Conservation (phyloP, 2,797 vertebrate species). For the Sibirionetta formosa region DNA sequence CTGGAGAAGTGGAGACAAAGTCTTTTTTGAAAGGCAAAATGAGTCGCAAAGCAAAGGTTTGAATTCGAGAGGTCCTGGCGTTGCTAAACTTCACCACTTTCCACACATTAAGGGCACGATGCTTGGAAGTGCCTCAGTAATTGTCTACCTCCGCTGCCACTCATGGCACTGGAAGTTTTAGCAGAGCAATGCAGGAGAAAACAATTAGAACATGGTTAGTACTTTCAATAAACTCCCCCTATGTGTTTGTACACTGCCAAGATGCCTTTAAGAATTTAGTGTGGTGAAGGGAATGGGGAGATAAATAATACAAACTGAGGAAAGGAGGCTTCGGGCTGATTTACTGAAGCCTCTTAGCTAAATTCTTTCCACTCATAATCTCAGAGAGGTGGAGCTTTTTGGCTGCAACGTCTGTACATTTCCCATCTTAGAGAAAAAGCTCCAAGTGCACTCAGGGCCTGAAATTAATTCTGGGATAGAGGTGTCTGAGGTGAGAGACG, state of each 20-base stretch:
- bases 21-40: not conserved
- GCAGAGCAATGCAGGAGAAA: conserved; percentile 39
- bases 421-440: not conserved
- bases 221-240: conserved; percentile 59
- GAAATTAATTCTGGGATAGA: not conserved
- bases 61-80: not conserved
- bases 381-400: conserved; percentile 44
- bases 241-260: conserved; percentile 50
- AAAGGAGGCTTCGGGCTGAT: conserved; percentile 46
- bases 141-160: not conserved
- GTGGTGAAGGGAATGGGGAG: conserved; percentile 63
- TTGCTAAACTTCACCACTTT: not conserved
- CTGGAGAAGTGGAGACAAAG: not conserved
- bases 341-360: conserved; percentile 66
- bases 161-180: not conserved
- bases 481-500: not conserved
- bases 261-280: conserved; percentile 66
- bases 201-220: conserved; percentile 66
- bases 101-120: not conserved
- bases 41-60: not conserved
- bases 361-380: conserved; percentile 65
- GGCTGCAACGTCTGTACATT: not conserved
- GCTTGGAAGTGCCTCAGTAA: conserved; percentile 36
- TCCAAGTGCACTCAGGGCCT: conserved; percentile 2
- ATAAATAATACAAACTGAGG: conserved; percentile 51